Evolutionary conservation across 1,140 invertebrate genomes (phyloP).

Genomic region (Cydia fagiglandana): DNA sequence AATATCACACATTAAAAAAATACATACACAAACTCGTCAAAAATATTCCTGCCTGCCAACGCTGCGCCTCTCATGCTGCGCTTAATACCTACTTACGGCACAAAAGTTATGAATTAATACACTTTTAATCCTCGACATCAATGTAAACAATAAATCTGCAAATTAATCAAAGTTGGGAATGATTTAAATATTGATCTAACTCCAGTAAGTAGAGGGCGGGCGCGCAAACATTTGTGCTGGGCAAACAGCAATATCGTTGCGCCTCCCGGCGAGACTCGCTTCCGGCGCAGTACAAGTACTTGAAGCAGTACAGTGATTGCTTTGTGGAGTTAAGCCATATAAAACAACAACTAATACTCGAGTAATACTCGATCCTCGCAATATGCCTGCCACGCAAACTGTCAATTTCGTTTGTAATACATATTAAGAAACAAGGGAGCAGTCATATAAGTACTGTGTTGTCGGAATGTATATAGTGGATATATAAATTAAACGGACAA

Average conservation of each 20-base stretch:
- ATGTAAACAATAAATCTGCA: constrained; percentile 70
- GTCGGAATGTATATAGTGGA: too few relatives aligned
- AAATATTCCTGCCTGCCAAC: too few relatives aligned
- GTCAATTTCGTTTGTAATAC: too few relatives aligned
- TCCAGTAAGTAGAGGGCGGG: constrained; percentile 72
- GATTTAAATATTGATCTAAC: constrained; percentile 77
- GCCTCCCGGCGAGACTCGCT: constrained; percentile 61
- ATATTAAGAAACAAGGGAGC: too few relatives aligned
- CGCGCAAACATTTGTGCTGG: constrained; percentile 63
- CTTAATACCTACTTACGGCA: background rate
- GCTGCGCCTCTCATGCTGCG: too few relatives aligned
- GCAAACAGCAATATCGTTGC: constrained; percentile 76
- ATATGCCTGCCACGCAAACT: too few relatives aligned
- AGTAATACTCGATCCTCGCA: too few relatives aligned
- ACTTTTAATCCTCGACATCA: constrained; percentile 64
- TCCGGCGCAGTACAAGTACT: constrained; percentile 40
- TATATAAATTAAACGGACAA: too few relatives aligned
- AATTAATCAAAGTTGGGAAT: constrained; percentile 78
- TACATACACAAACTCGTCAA: too few relatives aligned
- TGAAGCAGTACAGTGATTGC: background rate
- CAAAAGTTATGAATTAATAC: constrained; percentile 33
- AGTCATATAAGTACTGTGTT: too few relatives aligned
- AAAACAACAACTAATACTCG: too few relatives aligned
- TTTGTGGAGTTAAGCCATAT: background rate
- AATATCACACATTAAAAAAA: too few relatives aligned